Evolutionary conservation across 2,113 vertebrate species (phyloP).

Genomic region (Rhinichthys klamathensis): DNA sequence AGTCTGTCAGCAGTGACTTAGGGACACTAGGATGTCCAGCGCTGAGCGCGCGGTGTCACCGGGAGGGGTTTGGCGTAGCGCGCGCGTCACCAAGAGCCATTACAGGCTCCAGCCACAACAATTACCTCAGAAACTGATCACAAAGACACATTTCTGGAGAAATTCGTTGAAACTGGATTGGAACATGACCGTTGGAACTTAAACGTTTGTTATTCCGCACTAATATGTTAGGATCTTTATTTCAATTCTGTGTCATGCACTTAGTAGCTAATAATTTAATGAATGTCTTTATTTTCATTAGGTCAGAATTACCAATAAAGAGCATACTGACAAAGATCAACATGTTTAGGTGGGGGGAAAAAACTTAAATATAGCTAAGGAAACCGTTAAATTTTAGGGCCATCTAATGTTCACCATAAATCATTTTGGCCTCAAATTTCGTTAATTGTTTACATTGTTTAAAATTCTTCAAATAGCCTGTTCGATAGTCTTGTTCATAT

Average conservation of each 20-base stretch:
- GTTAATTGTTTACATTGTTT: too few relatives aligned
- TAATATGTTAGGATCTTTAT: neutral
- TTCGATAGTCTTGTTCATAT: too few relatives aligned
- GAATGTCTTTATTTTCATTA: too few relatives aligned
- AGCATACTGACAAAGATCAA: too few relatives aligned
- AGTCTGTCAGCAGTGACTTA: constrained; percentile 54
- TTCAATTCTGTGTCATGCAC: too few relatives aligned
- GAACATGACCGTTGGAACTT: neutral
- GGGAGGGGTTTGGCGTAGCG: constrained; percentile 11
- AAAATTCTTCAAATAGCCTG: too few relatives aligned
- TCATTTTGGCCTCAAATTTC: too few relatives aligned
- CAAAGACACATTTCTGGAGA: neutral
- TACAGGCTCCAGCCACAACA: neutral
- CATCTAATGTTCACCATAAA: neutral
- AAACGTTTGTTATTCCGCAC: neutral
- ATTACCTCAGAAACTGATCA: neutral
- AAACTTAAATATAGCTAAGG: neutral
- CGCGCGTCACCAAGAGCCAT: neutral
- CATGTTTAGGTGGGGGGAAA: neutral
- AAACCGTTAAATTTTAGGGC: neutral
- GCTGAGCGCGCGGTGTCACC: constrained; percentile 53
- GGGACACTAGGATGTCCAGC: constrained; percentile 39
- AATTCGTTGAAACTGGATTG: neutral
- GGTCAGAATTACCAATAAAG: too few relatives aligned
- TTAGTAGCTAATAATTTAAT: too few relatives aligned